Conservation (phyloP, 2,797 vertebrate species). For the Coendou prehensilis region DNA sequence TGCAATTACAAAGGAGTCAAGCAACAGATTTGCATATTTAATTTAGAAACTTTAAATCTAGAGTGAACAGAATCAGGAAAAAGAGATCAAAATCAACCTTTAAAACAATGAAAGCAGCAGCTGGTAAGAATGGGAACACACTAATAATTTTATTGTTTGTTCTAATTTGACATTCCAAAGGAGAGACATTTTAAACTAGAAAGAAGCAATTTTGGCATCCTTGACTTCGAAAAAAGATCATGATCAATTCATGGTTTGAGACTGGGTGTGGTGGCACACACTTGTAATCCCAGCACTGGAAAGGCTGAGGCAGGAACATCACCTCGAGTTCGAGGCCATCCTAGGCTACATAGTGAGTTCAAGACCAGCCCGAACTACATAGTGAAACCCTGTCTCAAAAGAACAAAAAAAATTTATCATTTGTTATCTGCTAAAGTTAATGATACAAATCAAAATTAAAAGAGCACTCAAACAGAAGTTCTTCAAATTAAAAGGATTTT, state of each 20-base stretch:
- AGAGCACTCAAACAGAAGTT: background rate
- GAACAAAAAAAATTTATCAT: background rate
- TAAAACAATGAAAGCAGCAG: conserved; percentile 14
- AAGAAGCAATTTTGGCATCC: conserved; percentile 37
- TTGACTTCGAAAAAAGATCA: conserved; percentile 32
- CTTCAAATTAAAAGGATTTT: conserved; percentile 44
- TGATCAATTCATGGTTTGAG: background rate
- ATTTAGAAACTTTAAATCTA: background rate
- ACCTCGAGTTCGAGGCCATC: background rate
- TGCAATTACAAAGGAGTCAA: background rate
- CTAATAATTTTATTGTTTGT: background rate
- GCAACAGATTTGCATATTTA: conserved; percentile 15
- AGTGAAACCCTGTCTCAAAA: background rate
- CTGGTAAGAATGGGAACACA: background rate
- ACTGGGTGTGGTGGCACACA: no score
- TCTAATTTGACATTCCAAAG: background rate
- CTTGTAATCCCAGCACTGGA: background rate
- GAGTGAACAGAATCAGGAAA: background rate
- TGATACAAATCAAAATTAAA: conserved; percentile 32
- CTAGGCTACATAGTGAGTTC: background rate
- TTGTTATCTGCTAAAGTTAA: conserved; percentile 51
- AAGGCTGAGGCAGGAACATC: background rate
- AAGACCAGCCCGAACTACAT: background rate
- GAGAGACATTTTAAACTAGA: conserved; percentile 46
- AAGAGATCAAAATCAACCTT: conserved; percentile 27